phyloP scores from a whole-genome alignment of 2,113 vertebrate genomes.

The Catagonus wagneri region DNA sequence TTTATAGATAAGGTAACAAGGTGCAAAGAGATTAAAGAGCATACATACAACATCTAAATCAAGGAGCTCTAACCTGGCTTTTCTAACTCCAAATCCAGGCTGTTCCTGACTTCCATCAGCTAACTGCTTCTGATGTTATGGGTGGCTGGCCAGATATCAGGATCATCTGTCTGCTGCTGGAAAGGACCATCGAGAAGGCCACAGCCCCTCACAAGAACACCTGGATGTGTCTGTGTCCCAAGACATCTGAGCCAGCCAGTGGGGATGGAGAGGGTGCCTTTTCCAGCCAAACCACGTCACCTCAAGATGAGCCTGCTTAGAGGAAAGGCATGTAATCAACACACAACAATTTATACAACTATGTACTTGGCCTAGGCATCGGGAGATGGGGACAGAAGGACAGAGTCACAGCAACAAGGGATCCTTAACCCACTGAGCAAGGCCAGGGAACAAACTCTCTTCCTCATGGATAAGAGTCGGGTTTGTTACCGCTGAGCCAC shows the following conservation, averaged over 20 bases:
- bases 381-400: background rate
- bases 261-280: background rate
- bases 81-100: background rate
- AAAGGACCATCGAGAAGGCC: background rate
- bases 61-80: background rate
- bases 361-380: background rate
- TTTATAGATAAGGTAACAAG: background rate
- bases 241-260: background rate
- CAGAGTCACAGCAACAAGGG: too few species aligned
- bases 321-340: background rate
- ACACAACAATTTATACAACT: background rate
- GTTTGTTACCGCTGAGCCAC: too few species aligned
- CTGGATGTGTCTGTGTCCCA: background rate
- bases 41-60: background rate
- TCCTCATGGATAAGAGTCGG: too few species aligned
- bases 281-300: background rate
- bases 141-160: background rate
- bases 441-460: too few species aligned
- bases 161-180: background rate
- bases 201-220: background rate
- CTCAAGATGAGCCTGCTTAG: background rate
- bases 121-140: accelerated
- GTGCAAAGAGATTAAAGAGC: background rate
- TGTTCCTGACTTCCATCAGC: background rate
- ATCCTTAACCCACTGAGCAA: too few species aligned